Base-by-base conservation (phyloP, 2,888 invertebrate genomes). In the Rotaria sp. region DNA sequence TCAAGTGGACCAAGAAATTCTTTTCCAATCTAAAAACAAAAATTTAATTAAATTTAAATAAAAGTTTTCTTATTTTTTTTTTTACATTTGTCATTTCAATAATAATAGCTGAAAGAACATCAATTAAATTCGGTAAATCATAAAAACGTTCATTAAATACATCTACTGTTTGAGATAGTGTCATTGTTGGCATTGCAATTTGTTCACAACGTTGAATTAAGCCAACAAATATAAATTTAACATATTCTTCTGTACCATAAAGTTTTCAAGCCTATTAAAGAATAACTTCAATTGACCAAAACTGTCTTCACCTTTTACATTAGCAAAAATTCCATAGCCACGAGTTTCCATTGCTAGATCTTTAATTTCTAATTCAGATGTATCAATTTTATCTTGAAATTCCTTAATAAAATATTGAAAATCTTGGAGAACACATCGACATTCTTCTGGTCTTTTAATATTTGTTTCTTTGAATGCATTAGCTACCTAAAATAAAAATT, bases 241-340 rank as follows among this genome's bases (percentile, higher is more conserved):
- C 90, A 88, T 91, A 90, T 48, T 88, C 88, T 74, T 88, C 88
- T 45, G 89, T 88, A 80, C 90, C 87, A 87, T 90, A 91, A 30
- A 89, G 88, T 84, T 89, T 89, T 85, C 91, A 91, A 13, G 91
- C 91, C 91, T 91, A 88, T 41, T 26, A 89, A 57, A n/a, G 4
- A 8, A 57, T 10, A n/a, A n/a, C n/a, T n/a, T n/a, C n/a, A n/a
- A n/a, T n/a, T n/a, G n/a, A n/a, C n/a, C n/a, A n/a, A n/a, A n/a
- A n/a, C n/a, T n/a, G n/a, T n/a, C n/a, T n/a, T n/a, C n/a, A n/a
- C n/a, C 30, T 4, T 88, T 92, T 90, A 90, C 93, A n/a, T 90
- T 91, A 50, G 93, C 92, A 89, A 94, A 92, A 86, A 92, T 91
- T 74, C 93, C 93, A 88, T 93, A 93, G 57, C 94, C 94, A 88